Conservation (phyloP, 1,140 invertebrate genomes). For the Polyergus mexicanus region DNA sequence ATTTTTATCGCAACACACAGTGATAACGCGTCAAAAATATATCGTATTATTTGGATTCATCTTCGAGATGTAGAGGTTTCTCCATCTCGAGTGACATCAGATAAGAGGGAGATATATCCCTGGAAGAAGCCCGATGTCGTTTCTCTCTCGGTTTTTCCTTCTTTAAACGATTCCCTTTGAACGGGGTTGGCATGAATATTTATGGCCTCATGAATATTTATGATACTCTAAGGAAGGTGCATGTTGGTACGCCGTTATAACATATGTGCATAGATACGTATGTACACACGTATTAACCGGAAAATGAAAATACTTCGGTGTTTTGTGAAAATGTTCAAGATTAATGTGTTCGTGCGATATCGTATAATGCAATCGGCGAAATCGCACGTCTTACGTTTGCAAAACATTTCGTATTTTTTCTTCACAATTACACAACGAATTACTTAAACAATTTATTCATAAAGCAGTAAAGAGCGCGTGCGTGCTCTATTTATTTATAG, state of each 20-base stretch:
- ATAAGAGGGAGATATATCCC: slow-evolving; percentile 70
- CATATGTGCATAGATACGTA: slow-evolving; percentile 49
- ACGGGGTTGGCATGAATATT: slow-evolving; percentile 76
- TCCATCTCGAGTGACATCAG: slow-evolving; percentile 37
- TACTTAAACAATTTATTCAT: slow-evolving; percentile 24
- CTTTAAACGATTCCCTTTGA: slow-evolving; percentile 77
- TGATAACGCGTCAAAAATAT: slow-evolving; percentile 33
- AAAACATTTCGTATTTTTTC: background rate
- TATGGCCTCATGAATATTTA: slow-evolving; percentile 81
- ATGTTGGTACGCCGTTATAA: slow-evolving; percentile 61
- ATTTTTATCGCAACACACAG: slow-evolving; percentile 10
- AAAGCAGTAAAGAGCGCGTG: background rate
- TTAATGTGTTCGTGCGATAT: slow-evolving; percentile 35
- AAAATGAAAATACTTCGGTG: slow-evolving; percentile 74
- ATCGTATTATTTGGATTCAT: slow-evolving; percentile 5
- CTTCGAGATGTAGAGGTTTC: slow-evolving; percentile 42
- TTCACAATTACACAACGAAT: background rate
- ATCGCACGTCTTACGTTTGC: background rate
- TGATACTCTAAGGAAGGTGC: slow-evolving; percentile 74
- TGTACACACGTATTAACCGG: slow-evolving; percentile 43
- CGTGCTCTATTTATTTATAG: background rate
- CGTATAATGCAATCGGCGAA: background rate
- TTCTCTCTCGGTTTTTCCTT: slow-evolving; percentile 74
- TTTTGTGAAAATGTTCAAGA: slow-evolving; percentile 67
- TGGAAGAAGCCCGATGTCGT: slow-evolving; percentile 73